Percentiles rank a stretch among this genome's conserved stretches.
Conservation (phyloP, 2,113 vertebrate genomes). For the Hipposideros armiger region DNA sequence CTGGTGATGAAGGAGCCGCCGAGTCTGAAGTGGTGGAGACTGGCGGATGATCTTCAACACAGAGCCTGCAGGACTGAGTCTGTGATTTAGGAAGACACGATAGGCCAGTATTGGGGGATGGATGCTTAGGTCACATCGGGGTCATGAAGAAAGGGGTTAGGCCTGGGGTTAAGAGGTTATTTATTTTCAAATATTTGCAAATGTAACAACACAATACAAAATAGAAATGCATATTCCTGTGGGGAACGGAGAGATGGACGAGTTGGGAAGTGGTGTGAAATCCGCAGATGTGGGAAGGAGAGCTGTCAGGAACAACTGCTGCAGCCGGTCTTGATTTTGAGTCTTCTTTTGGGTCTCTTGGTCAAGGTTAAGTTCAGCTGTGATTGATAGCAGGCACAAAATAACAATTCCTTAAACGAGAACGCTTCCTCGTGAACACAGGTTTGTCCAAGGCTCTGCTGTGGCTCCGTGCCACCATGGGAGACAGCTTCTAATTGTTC, state of each 20-base stretch:
- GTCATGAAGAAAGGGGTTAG: background rate
- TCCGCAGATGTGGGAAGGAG: background rate
- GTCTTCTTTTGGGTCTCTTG: background rate
- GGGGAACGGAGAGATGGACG: background rate
- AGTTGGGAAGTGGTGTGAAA: background rate
- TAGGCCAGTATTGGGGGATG: no score
- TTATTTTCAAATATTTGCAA: background rate
- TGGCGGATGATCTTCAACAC: background rate
- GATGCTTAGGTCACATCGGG: background rate
- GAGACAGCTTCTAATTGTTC: background rate
- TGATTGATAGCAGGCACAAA: background rate
- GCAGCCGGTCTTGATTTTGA: background rate
- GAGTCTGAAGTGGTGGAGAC: background rate
- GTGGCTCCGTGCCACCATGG: rapidly evolving
- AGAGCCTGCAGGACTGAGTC: background rate
- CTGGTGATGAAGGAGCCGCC: background rate
- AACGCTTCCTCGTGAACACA: no score
- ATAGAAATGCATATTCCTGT: background rate
- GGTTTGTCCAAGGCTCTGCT: background rate
- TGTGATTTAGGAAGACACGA: background rate
- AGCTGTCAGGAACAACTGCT: background rate
- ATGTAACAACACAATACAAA: background rate
- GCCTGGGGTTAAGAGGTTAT: background rate
- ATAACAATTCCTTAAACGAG: no score
- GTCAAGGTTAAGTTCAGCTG: background rate